phyloP scores from a whole-genome alignment of 2,113 vertebrate species.

The Oncorhynchus keta region DNA sequence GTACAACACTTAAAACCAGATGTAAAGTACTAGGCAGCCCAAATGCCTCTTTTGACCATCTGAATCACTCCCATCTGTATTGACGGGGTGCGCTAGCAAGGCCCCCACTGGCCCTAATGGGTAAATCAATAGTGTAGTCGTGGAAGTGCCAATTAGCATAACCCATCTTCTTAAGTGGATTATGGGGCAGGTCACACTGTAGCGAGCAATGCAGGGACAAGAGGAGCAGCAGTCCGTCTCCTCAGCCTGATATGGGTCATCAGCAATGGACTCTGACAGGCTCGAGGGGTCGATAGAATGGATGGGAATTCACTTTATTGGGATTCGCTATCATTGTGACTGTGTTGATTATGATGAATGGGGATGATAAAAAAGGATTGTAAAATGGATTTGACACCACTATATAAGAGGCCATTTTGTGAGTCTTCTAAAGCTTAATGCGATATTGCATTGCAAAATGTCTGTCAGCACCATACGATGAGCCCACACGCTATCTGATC shows the following conservation, averaged over 20 bases:
- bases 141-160: conserved; percentile 70
- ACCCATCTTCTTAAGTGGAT: conserved; percentile 66
- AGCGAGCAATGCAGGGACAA: conserved; percentile 7
- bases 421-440: neutral
- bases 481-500: neutral
- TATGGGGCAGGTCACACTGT: conserved; percentile 54
- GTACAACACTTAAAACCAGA: no score
- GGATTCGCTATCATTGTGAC: neutral
- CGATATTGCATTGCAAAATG: neutral
- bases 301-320: conserved; percentile 61
- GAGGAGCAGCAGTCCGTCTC: conserved; percentile 6
- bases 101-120: conserved; percentile 52
- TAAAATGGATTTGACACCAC: neutral
- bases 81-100: conserved; percentile 14
- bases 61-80: conserved; percentile 28
- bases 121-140: conserved; percentile 64
- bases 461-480: neutral
- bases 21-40: neutral
- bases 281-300: conserved; percentile 53
- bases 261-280: conserved; percentile 52
- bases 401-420: neutral
- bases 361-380: neutral
- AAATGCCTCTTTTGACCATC: neutral
- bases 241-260: conserved; percentile 54
- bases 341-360: neutral